Conservation (phyloP, 2,797 vertebrate species). For the Coranthus polyacanthus region DNA sequence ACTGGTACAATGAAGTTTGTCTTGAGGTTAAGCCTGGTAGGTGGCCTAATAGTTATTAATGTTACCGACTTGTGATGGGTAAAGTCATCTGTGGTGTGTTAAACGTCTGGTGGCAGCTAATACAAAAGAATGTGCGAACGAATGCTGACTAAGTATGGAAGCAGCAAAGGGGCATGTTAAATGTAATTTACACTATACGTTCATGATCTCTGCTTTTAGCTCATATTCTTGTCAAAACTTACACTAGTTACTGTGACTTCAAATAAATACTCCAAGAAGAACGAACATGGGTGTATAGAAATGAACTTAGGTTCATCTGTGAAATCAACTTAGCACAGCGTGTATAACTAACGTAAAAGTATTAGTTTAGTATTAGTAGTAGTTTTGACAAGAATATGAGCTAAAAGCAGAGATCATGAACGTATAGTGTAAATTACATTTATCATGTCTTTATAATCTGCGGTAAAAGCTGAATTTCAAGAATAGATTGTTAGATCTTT, state of each 20-base stretch:
- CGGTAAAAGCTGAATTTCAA: no score
- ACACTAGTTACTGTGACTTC: background rate
- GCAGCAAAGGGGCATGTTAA: background rate
- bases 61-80: no score
- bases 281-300: background rate
- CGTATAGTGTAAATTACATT: constrained; percentile 13
- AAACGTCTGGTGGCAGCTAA: constrained; percentile 9
- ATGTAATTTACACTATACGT: constrained; percentile 16
- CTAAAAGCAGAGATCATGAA: constrained; percentile 1
- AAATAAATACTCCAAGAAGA: background rate
- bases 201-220: background rate
- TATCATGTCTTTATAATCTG: no score
- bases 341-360: no score
- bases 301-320: background rate
- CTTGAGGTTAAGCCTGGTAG: constrained; percentile 3
- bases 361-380: no score
- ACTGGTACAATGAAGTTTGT: constrained; percentile 11
- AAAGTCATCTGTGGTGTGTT: constrained; percentile 1
- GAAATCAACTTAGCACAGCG: background rate
- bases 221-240: constrained; percentile 1
- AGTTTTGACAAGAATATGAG: background rate
- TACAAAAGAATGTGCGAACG: background rate
- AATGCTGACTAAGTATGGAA: constrained; percentile 1
- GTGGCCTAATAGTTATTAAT: constrained; percentile 7
- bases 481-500: no score